phyloP scores from a whole-genome alignment of 2,113 vertebrate species.

The Lophius piscatorius region DNA sequence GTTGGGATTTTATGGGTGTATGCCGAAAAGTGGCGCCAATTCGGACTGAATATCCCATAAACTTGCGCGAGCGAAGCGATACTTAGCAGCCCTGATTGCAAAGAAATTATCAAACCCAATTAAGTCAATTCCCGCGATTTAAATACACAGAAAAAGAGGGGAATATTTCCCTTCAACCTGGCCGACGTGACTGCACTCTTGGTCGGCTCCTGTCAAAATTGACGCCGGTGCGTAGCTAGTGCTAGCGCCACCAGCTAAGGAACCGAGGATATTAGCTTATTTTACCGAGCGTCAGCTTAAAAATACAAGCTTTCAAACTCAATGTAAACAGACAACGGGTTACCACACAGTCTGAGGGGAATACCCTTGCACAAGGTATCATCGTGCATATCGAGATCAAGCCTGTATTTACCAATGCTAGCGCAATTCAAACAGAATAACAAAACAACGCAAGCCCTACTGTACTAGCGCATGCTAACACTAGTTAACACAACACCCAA shows the following conservation, averaged over 20 bases:
- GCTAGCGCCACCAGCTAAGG: constrained; percentile 66
- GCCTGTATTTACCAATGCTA: constrained; percentile 3
- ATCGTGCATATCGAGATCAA: not conserved
- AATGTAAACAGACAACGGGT: not conserved
- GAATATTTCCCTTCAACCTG: constrained; percentile 26
- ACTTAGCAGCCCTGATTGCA: not conserved
- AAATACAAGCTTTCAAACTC: constrained; percentile 5
- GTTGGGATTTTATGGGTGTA: constrained; percentile 67
- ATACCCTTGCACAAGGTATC: not conserved
- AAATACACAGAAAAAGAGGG: constrained; percentile 21
- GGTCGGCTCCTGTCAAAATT: constrained; percentile 78
- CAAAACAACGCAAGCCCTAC: constrained; percentile 73
- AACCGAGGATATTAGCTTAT: constrained; percentile 42
- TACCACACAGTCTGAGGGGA: not conserved
- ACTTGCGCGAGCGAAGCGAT: constrained; percentile 25
- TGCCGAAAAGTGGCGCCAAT: constrained; percentile 80
- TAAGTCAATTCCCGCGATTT: not conserved
- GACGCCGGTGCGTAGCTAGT: constrained; percentile 70
- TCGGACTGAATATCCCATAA: constrained; percentile 52
- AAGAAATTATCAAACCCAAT: not conserved
- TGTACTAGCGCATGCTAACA: constrained; percentile 68
- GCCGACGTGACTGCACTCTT: constrained; percentile 54
- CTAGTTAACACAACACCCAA: constrained; percentile 44
- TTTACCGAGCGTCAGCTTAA: constrained; percentile 38
- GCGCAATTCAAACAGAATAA: constrained; percentile 56